Evolutionary conservation across 2,113 vertebrate species (phyloP).

Genomic region (Menura novaehollandiae): DNA sequence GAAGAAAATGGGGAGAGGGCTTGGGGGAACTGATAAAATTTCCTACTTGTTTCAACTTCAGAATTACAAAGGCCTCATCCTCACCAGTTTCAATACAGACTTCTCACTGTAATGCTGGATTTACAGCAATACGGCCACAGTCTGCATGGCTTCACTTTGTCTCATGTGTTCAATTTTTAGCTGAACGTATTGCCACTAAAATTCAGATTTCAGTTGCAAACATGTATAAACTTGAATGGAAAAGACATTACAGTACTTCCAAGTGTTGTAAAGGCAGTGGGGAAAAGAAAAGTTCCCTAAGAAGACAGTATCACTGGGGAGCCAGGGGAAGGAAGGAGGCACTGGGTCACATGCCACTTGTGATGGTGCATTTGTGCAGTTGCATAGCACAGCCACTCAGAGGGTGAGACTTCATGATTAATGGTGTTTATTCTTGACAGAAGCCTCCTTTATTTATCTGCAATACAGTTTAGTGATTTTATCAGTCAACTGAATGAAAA

Average conservation of each 20-base stretch:
- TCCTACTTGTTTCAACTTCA: neutral
- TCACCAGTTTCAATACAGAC: neutral
- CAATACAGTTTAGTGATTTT: conserved; percentile 98
- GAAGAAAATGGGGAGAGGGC: neutral
- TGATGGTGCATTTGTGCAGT: conserved; percentile 70
- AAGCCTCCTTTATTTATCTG: conserved; percentile 99
- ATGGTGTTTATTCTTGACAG: conserved; percentile 99
- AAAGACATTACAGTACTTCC: neutral
- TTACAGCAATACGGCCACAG: neutral
- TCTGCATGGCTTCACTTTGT: neutral
- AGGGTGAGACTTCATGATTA: conserved; percentile 95
- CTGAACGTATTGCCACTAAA: neutral
- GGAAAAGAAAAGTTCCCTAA: conserved; percentile 9
- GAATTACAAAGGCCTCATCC: neutral
- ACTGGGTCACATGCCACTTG: conserved; percentile 68
- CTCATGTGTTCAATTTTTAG: neutral
- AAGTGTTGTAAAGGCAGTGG: conserved; percentile 5
- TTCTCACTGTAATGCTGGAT: neutral
- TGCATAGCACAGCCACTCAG: conserved; percentile 82
- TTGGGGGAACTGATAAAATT: neutral
- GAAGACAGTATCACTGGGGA: neutral
- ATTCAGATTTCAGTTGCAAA: neutral
- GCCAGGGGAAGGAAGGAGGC: conserved; percentile 26
- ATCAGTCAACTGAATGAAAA: conserved; percentile 99
- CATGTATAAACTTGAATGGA: neutral